Evolutionary conservation across 2,797 vertebrate species (phyloP).

Genomic region (Phataginus tetradactyla): DNA sequence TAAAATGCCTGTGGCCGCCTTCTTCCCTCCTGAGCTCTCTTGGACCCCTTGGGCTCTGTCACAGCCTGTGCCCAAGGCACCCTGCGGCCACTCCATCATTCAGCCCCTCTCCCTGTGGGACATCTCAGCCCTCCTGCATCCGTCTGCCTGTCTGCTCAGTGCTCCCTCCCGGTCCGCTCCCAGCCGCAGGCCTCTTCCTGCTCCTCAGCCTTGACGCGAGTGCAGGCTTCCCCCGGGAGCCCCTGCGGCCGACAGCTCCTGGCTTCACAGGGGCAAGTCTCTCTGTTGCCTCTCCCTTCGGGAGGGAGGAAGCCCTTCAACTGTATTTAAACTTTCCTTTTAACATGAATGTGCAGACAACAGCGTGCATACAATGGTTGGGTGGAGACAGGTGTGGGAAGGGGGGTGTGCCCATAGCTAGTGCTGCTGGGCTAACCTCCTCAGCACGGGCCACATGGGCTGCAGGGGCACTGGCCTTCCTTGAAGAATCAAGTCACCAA

Average conservation of each 20-base stretch:
- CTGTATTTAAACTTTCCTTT: background rate
- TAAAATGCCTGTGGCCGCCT: background rate
- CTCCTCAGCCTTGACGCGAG: background rate
- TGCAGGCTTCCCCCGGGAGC: background rate
- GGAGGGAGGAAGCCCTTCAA: background rate
- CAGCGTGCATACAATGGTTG: accelerated
- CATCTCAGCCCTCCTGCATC: background rate
- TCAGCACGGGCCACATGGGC: accelerated
- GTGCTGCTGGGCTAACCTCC: background rate
- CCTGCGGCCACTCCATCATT: background rate
- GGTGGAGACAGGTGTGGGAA: background rate
- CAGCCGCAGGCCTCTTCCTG: background rate
- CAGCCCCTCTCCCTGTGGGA: background rate
- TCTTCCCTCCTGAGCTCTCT: background rate
- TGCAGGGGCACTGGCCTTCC: background rate
- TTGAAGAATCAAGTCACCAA: background rate
- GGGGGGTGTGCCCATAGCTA: too few species aligned
- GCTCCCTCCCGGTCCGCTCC: accelerated
- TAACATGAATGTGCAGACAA: accelerated
- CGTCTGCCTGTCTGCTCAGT: background rate
- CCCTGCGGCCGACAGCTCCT: background rate
- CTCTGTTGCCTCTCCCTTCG: too few species aligned
- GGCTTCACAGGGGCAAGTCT: background rate
- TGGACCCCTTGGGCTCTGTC: too few species aligned
- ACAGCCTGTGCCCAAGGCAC: accelerated